Conservation (phyloP, 2,888 invertebrate species). For the Nymphalis polychloros region DNA sequence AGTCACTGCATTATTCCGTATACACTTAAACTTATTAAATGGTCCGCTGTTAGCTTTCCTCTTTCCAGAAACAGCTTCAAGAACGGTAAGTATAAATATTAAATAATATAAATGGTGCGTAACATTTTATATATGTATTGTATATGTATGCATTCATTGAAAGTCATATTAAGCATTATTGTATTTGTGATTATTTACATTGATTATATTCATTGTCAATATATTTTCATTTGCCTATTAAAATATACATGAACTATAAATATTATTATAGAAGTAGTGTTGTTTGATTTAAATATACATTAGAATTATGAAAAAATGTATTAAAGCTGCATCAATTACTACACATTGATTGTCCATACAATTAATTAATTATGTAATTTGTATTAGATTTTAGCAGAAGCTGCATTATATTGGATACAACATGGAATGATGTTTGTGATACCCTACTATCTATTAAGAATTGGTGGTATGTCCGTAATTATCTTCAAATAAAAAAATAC, state of each 20-base stretch:
- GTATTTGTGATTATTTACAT: no score
- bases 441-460: slow-evolving; percentile 93
- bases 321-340: no score
- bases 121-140: no score
- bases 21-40: slow-evolving; percentile 96
- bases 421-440: slow-evolving; percentile 97
- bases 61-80: slow-evolving; percentile 97
- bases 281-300: no score
- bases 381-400: slow-evolving; percentile 92
- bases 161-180: no score
- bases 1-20: slow-evolving; percentile 91
- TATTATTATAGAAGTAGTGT: no score
- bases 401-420: slow-evolving; percentile 96
- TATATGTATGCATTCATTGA: no score
- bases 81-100: slow-evolving; percentile 84
- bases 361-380: slow-evolving; percentile 15
- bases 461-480: slow-evolving; percentile 85
- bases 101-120: not conserved
- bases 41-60: slow-evolving; percentile 95
- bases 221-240: no score
- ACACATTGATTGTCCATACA: not conserved
- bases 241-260: no score
- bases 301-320: no score
- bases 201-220: no score
- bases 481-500: not conserved